Base-by-base conservation (phyloP, 2,888 invertebrate species). In the Andrena haemorrhoa region DNA sequence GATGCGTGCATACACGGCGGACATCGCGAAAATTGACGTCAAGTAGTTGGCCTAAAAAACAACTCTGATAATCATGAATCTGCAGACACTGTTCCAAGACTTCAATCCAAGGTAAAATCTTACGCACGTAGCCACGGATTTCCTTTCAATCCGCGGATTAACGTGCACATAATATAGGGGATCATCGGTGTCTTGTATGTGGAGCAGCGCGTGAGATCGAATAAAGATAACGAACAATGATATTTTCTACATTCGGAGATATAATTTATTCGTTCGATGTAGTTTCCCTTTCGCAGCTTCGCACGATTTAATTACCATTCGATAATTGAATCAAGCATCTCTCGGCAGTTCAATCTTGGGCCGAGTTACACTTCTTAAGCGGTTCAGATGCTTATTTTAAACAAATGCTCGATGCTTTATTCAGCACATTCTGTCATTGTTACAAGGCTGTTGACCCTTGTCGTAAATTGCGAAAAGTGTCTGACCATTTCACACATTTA, bases 41-140 rank as follows among this genome's bases (percentile, higher is more conserved):
- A 78, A 85, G 84, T 88, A 86, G 79, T 86, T 89, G 90, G 88
- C 88, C 88, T 91, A 87, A 58, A 78, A 82, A 85, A 86, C 84
- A 70, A 58, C 86, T 85, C 83, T 81, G 84, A 87, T 86, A 93
- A 92, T 86, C 91, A 98, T 98, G 98, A 98, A 98, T 96, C 95
- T 98, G 91, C 97, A 98, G 95, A 97, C 97, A 88, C 94, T 98
- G 89, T 98, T 98, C 94, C 97, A 97, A 95, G 98, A 98, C 95
- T 98, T 98, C 94, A 98, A 98, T 95, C 98, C 98, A 89, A 98
- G 98, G 98, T 98, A 95, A 94, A 75, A 26, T 31, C 41, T 69
- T 69, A 10, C 41, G 35, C 41, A 6, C 16, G 6, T 2, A 69
- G 53, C 69, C 10, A 12, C 16, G 51, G 10, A 49, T 35, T 68